Base-by-base conservation (phyloP, 2,888 invertebrate species). In the Drosophila cracens region DNA sequence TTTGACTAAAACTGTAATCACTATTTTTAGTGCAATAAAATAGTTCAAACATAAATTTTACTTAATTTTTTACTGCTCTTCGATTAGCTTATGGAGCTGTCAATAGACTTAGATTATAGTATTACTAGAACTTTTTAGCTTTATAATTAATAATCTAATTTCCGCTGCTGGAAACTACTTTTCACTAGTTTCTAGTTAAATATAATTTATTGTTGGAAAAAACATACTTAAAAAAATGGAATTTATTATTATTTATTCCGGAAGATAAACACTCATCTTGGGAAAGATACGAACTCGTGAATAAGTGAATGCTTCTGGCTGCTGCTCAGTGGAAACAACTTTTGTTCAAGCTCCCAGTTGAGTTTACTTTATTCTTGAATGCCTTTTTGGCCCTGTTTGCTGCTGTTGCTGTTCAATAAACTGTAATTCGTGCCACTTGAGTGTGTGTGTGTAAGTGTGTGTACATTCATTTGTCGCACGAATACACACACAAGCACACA, bases 341-440 rank as follows among this genome's bases (percentile, higher is more conserved):
- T 48, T 52, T 46, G n/a, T 34, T 51, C 18, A 1, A 27, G 38
- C 51, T 53, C 13, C 18, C 11, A 27, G 48, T 65, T 53, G 43
- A 63, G 60, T 66, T 74, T 60, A 48, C 71, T 63, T 31, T 58
- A 54, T n/a, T n/a, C 54, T 52, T 34, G 34, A 38, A 43, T 34
- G 38, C 27, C 21, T 18, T 21, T 48, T 38, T 58, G n/a, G 16
- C 7, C 21, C 7, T 65, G 36, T 36, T 65, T 46, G 60, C 56
- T 61, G 58, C 61, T 7, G 52, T 58, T 57, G 67, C 73, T 78
- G 88, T 90, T 90, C 90, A 90, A 90, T 89, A 87, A 87, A 85
- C 86, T 87, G 88, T 82, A 89, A 76, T 83, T 86, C 76, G 90
- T 85, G 82, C 82, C 78, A 87, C 80, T 84, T 46, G 21, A 25